A percentile compares a stretch with the other conserved stretches of the same genome.
Conservation (phyloP, 30 jellyfish, hydroid and myxozoan genomes). For the Aurelia aurita region DNA sequence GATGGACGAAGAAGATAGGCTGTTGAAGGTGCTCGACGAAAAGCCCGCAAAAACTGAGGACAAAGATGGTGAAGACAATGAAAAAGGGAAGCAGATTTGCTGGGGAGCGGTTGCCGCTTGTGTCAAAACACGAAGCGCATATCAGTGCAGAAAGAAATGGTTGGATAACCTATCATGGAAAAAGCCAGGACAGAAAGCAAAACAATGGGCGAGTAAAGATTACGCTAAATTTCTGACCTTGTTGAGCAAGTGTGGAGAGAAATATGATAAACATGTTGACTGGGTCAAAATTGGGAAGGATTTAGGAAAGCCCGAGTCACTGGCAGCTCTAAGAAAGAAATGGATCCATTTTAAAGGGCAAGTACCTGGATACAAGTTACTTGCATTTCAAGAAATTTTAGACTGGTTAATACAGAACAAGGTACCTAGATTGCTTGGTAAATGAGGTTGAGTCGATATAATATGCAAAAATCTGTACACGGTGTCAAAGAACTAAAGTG, state of each 20-base stretch:
- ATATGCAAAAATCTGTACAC: no score
- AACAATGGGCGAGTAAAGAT: constrained; percentile 31
- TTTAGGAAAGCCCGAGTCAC: constrained; percentile 6
- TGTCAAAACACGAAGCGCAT: constrained; percentile 49
- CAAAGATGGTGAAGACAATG: constrained; percentile 3
- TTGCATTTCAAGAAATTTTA: no score
- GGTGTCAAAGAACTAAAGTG: no score
- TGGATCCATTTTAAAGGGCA: constrained; percentile 11
- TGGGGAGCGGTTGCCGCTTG: constrained; percentile 26
- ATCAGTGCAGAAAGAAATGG: constrained; percentile 53
- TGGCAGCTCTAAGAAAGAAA: background rate
- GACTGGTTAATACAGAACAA: no score
- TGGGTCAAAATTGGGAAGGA: constrained; percentile 33
- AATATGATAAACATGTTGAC: constrained; percentile 48
- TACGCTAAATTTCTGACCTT: background rate
- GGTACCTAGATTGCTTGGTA: no score
- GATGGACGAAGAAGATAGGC: background rate
- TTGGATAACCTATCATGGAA: constrained; percentile 14
- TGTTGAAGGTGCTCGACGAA: background rate
- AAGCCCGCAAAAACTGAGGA: background rate
- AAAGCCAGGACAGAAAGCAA: background rate
- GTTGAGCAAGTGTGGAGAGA: constrained; percentile 13
- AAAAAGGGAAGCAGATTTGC: background rate
- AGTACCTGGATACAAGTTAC: no score
- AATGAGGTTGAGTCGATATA: background rate